These are phyloP conservation scores for Pangasius djambal DNA, from an alignment of 2,797 vertebrate species.

Conservation along the genomic window DNA sequence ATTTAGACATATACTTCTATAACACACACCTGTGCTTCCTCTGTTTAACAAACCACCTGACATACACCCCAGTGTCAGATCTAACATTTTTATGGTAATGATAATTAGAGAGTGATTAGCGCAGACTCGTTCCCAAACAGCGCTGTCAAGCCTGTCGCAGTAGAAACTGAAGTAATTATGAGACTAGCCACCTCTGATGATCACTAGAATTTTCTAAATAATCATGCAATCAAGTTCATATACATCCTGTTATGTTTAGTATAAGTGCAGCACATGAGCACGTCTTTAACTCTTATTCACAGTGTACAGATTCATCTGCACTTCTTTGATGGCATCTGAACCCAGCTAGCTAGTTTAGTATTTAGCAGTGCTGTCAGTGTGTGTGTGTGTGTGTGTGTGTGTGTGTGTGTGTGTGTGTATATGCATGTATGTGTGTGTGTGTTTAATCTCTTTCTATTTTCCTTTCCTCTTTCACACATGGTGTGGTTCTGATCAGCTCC, in stretches of 20 bases:
- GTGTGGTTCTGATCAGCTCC: conserved; percentile 65
- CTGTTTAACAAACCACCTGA: not conserved
- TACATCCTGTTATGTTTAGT: not conserved
- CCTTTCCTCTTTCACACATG: conserved; percentile 18
- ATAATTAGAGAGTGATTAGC: not conserved
- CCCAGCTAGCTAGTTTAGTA: not conserved
- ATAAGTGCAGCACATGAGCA: not conserved
- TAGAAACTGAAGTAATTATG: not conserved
- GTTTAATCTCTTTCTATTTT: conserved; percentile 23
- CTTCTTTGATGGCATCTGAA: not conserved
- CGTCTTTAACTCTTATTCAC: not conserved
- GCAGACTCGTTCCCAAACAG: not conserved
- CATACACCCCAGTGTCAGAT: not conserved
- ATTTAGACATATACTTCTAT: not conserved
- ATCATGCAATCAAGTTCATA: not conserved
- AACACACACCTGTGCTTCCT: not conserved
- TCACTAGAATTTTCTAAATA: not conserved
- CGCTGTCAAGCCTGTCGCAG: not conserved
- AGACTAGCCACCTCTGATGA: not conserved
- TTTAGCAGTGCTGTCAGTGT: not conserved
- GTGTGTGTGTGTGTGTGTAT: not conserved
- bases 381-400: conserved; percentile 1
- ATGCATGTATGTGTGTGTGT: not conserved
- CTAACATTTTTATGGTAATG: not conserved
- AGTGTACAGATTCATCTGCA: not conserved